phyloP scores from a whole-genome alignment of 2,888 invertebrate genomes.

The Ashinkailepas kermadecensis region DNA sequence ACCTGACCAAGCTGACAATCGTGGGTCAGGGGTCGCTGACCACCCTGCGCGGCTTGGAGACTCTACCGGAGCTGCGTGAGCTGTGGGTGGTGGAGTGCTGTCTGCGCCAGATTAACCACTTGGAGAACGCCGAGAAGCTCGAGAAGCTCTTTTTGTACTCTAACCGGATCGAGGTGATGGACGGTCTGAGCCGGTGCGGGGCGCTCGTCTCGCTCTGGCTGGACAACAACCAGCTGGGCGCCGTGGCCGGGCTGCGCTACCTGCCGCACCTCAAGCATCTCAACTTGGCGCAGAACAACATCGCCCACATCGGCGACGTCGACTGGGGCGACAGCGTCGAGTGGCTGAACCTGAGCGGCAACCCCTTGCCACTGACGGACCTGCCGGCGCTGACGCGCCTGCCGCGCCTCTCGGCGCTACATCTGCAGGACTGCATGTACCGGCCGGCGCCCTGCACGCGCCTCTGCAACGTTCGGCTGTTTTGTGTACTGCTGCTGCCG shows the following conservation, averaged over 20 bases:
- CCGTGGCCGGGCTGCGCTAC: background rate
- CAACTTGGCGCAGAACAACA: slow-evolving; percentile 11
- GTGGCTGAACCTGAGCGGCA: slow-evolving; percentile 21
- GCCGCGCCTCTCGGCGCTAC: background rate
- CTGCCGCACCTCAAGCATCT: background rate
- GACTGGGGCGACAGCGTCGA: slow-evolving; percentile 2
- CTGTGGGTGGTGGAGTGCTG: slow-evolving; percentile 16
- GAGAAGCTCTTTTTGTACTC: slow-evolving; percentile 12
- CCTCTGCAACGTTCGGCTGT: slow-evolving; percentile 13
- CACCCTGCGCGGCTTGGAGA: background rate
- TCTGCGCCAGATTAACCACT: background rate
- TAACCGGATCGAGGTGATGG: background rate
- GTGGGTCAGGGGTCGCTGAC: background rate
- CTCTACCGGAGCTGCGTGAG: background rate
- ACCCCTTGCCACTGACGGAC: slow-evolving; percentile 12
- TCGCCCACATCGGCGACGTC: background rate
- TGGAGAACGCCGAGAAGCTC: background rate
- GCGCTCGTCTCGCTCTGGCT: background rate
- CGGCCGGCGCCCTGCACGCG: slow-evolving; percentile 9
- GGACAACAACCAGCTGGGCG: background rate
- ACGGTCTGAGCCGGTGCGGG: background rate
- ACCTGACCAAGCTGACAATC: background rate
- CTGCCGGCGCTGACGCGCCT: background rate
- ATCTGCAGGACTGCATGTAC: slow-evolving; percentile 12
- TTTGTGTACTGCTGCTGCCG: slow-evolving; percentile 15